Percentiles rank a stretch among this genome's conserved stretches.
These are phyloP conservation scores for Falco punctatus DNA, from an alignment of 2,113 vertebrate genomes.

Conservation along the genomic window DNA sequence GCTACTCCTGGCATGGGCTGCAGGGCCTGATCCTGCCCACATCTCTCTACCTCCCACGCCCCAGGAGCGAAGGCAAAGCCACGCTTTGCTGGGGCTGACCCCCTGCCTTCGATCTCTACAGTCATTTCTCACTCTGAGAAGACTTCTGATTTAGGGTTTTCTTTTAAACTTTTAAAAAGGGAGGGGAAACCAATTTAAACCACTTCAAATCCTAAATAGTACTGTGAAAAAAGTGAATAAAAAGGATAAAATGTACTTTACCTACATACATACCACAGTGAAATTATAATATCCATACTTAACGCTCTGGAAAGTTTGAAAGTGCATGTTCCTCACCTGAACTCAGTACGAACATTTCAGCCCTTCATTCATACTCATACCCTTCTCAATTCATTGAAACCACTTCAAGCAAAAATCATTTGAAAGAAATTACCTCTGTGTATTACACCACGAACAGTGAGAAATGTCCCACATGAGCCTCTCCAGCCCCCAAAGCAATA, in stretches of 20 bases:
- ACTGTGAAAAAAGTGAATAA: background rate
- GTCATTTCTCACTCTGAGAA: background rate
- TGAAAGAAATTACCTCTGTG: conserved; percentile 73
- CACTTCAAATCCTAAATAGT: background rate
- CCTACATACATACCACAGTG: background rate
- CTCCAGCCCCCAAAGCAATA: conserved; percentile 74
- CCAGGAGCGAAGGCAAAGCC: background rate
- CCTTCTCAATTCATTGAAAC: conserved; percentile 68
- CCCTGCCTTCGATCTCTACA: background rate
- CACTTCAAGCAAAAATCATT: conserved; percentile 77
- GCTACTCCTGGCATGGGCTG: background rate
- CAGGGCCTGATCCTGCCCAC: accelerated
- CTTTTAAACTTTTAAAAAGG: conserved; percentile 17
- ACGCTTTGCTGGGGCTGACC: background rate
- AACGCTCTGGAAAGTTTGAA: conserved; percentile 21
- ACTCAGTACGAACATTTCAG: background rate
- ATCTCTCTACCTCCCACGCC: background rate
- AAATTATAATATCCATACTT: background rate
- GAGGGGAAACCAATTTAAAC: conserved; percentile 1
- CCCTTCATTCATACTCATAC: conserved; percentile 19
- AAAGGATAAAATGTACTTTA: background rate
- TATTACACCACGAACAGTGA: conserved; percentile 33
- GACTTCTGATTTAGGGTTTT: background rate
- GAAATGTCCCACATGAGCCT: conserved; percentile 69
- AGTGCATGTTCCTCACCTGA: background rate